These are phyloP conservation scores for Tiaroga cobitis DNA, from an alignment of 2,797 vertebrate species.

Conservation along the genomic window DNA sequence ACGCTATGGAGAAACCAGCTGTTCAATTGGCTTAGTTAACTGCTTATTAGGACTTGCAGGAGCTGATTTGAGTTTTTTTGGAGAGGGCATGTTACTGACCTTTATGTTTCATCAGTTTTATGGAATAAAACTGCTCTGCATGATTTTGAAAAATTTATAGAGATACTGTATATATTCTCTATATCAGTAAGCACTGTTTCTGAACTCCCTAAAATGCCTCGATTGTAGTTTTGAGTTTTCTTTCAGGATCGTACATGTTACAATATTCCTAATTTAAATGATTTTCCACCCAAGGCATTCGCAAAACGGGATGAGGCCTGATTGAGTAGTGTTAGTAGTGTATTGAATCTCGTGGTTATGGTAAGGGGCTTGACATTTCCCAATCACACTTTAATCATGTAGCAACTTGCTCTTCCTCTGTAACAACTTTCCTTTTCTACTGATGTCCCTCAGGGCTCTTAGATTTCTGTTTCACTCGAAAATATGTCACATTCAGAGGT, in stretches of 20 bases:
- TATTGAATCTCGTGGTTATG: too few species aligned
- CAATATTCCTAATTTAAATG: neutral
- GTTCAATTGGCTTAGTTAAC: conserved; percentile 69
- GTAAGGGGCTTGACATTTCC: neutral
- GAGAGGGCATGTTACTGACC: neutral
- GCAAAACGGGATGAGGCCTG: neutral
- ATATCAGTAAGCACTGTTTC: neutral
- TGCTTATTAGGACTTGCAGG: conserved; percentile 54
- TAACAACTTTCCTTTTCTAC: neutral
- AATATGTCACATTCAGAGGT: conserved; percentile 7
- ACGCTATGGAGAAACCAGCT: conserved; percentile 45
- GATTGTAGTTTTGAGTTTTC: neutral
- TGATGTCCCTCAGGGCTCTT: neutral
- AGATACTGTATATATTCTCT: neutral
- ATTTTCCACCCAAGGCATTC: neutral
- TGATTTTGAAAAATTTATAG: neutral
- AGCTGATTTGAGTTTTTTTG: neutral
- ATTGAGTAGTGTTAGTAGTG: neutral
- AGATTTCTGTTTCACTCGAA: neutral
- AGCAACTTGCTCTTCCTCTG: neutral
- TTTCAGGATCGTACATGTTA: neutral
- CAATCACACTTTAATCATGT: neutral
- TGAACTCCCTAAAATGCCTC: neutral
- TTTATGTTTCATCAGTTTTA: conserved; percentile 21
- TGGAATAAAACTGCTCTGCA: neutral